phyloP scores from a whole-genome alignment of 2,113 vertebrate species.

The Gadus chalcogrammus region DNA sequence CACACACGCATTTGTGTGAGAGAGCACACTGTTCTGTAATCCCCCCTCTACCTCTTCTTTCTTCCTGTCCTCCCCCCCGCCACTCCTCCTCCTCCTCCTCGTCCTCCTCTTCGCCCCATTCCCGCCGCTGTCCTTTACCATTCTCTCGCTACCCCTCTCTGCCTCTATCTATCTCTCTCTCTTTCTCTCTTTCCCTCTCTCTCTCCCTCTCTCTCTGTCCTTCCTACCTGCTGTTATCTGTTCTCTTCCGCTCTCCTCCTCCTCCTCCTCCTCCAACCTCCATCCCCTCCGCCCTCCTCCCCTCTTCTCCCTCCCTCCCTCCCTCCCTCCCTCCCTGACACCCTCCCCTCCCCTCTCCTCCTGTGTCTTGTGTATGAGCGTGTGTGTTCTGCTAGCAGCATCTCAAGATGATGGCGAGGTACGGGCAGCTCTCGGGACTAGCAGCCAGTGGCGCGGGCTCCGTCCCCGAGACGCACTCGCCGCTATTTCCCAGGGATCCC shows the following conservation, averaged over 20 bases:
- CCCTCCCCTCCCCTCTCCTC: conserved; percentile 52
- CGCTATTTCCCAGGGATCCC: conserved; percentile 88
- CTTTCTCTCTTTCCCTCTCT: conserved; percentile 32
- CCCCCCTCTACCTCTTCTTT: conserved; percentile 61
- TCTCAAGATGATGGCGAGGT: conserved; percentile 90
- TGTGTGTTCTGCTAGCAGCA: conserved; percentile 72
- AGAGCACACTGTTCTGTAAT: conserved; percentile 64
- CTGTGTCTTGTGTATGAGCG: conserved; percentile 62
- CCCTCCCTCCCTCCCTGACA: conserved; percentile 10
- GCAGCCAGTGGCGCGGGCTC: conserved; percentile 92
- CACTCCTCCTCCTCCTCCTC: conserved; percentile 23
- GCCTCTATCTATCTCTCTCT: conserved; percentile 49
- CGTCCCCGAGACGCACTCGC: conserved; percentile 91
- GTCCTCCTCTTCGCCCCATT: conserved; percentile 17
- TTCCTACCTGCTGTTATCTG: conserved; percentile 68
- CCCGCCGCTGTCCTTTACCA: conserved; percentile 56
- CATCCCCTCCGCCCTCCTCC: conserved; percentile 39
- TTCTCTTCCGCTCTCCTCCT: conserved; percentile 44
- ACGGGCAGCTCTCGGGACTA: conserved; percentile 95
- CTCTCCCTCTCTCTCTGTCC: conserved; percentile 55
- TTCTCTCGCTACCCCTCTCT: conserved; percentile 50
- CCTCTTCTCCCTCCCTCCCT: conserved; percentile 30
- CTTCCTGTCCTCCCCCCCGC: conserved; percentile 34
- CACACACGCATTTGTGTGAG: conserved; percentile 52
- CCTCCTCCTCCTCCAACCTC: conserved; percentile 17